Conservation (phyloP, 2,888 invertebrate genomes). For the Parochlus steinenii region DNA sequence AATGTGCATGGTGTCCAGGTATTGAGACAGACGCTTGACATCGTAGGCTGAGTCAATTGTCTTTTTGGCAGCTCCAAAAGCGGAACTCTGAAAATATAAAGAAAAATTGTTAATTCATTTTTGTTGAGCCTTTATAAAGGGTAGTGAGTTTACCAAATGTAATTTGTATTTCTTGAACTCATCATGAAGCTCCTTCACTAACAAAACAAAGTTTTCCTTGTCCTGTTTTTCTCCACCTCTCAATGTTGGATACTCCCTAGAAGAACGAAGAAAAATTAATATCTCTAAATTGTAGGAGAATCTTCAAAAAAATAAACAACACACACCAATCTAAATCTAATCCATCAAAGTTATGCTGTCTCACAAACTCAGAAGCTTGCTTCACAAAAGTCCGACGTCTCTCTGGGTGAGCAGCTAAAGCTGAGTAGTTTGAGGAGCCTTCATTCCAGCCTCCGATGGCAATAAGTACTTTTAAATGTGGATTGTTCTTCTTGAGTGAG, state of each 20-base stretch:
- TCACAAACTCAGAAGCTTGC: constrained; percentile 50
- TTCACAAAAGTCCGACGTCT: constrained; percentile 48
- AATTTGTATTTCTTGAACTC: constrained; percentile 51
- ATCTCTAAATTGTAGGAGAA: constrained; percentile 33
- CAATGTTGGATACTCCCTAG: constrained; percentile 73
- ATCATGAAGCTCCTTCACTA: constrained; percentile 53
- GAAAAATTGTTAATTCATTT: too few species aligned
- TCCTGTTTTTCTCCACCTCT: constrained; percentile 59
- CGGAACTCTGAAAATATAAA: too few species aligned
- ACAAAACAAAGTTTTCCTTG: constrained; percentile 53
- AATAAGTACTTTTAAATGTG: constrained; percentile 50
- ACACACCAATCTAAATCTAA: constrained; percentile 22
- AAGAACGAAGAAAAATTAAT: constrained; percentile 55
- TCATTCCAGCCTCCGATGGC: constrained; percentile 90
- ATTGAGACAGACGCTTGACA: constrained; percentile 46
- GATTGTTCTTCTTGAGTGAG: constrained; percentile 43
- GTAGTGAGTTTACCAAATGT: constrained; percentile 57
- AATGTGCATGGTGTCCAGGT: constrained; percentile 57
- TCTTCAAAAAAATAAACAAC: not conserved
- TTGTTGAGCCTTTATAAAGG: too few species aligned
- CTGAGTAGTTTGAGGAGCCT: constrained; percentile 57
- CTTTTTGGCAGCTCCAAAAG: constrained; percentile 58
- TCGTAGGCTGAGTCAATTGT: constrained; percentile 67
- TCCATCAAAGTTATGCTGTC: constrained; percentile 28
- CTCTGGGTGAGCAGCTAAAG: constrained; percentile 44